These are phyloP conservation scores for Stercorarius parasiticus DNA, from an alignment of 2,113 vertebrate genomes.

Conservation along the genomic window DNA sequence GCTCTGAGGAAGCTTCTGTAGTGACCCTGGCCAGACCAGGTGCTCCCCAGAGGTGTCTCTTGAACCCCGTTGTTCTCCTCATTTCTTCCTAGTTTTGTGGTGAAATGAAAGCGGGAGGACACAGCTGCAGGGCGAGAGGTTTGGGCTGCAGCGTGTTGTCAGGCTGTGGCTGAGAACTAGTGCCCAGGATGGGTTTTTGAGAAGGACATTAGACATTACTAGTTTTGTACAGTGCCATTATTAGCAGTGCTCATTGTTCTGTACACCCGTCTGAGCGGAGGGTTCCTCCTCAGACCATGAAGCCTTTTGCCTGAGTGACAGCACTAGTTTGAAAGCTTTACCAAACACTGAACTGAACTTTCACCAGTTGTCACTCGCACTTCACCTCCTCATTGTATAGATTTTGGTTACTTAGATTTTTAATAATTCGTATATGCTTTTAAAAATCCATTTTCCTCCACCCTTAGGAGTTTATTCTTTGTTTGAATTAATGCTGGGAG, in stretches of 20 bases:
- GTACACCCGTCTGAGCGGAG: rapidly evolving
- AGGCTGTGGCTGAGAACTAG: too few species aligned
- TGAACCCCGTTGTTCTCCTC: rapidly evolving
- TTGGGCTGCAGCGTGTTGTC: neutral
- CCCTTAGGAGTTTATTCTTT: neutral
- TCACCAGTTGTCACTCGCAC: rapidly evolving
- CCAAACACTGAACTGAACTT: neutral
- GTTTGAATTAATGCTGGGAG: neutral
- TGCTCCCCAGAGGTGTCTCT: neutral
- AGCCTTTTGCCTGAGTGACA: neutral
- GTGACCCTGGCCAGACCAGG: neutral
- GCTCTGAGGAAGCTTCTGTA: neutral
- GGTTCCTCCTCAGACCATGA: rapidly evolving
- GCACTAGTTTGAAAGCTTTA: neutral
- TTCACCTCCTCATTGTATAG: neutral
- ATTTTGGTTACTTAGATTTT: neutral
- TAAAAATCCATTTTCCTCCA: neutral
- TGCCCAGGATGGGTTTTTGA: rapidly evolving
- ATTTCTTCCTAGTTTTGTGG: neutral
- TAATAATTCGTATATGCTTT: rapidly evolving
- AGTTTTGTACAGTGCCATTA: rapidly evolving
- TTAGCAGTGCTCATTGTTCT: rapidly evolving
- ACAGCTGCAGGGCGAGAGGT: neutral
- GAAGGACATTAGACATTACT: rapidly evolving
- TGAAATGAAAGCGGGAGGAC: rapidly evolving